Base-by-base conservation (phyloP, 1,140 invertebrate genomes). In the Penaeus vannamei region DNA sequence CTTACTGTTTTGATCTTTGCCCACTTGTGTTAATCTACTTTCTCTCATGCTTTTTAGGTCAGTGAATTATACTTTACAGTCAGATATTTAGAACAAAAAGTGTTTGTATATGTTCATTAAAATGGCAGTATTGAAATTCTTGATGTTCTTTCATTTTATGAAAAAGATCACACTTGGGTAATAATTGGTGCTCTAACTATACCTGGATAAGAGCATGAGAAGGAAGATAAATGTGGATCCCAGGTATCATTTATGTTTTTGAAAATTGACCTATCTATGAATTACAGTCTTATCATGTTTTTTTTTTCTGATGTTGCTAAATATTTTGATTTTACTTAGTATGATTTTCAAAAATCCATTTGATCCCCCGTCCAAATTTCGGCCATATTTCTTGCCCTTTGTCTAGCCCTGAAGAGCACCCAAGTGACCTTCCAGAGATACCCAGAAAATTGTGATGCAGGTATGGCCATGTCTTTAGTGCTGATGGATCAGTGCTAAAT, bases 391-490 rank as follows among this genome's bases (percentile, higher is more conserved):
- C 82, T 46, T 23, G 29, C 29, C 83, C 62, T 61, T 61, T n/a
- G n/a, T 61, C 26, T 87, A 23, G 29, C 61, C 85, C 77, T 87
- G 60, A 66, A 87, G 77, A 87, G 76, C 85, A 87, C 85, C 85
- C 85, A 87, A 81, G 85, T 87, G 85, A 81, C 85, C 77, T 87
- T 87, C 53, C n/a, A 81, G 23, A 59, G 14, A n/a, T 80, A 53
- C 53, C 53, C 29, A 81, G n/a, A 81, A 81, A 81, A 81, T 60
- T 60, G 29, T 60, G 22, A 81, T 81, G 46, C 79, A 60, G 79
- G 19, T 59, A 59, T 81, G 46, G 53, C 79, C 46, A 59, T 81
- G 60, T 59, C 46, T 59, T 17, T 36, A 81, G 26, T 81, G 79
- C 23, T 60, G 29, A 81, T 20, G 20, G 46, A 59, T 23, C 53